phyloP scores from a whole-genome alignment of 30 jellyfish, hydroid and myxozoan genomes.

The Clytia hemisphaerica region DNA sequence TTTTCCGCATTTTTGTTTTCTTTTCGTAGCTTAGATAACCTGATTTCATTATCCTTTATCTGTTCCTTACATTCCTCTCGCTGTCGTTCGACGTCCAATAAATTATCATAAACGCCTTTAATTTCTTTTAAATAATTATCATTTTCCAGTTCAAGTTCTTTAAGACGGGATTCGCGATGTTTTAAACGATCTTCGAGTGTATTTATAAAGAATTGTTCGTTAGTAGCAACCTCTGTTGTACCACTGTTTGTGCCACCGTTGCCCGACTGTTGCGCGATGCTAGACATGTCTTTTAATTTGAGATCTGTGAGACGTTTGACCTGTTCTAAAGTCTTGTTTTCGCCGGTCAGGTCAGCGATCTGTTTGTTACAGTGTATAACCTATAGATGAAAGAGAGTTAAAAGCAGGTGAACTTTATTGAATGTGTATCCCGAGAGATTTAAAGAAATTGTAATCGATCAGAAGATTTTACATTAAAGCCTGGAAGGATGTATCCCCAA shows the following conservation, averaged over 20 bases:
- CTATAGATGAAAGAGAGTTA: background rate
- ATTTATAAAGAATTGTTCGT: conserved; percentile 30
- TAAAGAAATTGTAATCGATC: too few relatives aligned
- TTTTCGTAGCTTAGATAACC: conserved; percentile 26
- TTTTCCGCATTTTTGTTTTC: conserved; percentile 63
- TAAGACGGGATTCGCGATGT: conserved; percentile 57
- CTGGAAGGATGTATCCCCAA: too few relatives aligned
- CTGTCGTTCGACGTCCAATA: conserved; percentile 38
- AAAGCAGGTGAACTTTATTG: too few relatives aligned
- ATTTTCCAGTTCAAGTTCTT: conserved; percentile 61
- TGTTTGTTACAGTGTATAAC: conserved; percentile 43
- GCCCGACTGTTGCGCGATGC: conserved; percentile 38
- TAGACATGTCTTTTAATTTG: conserved; percentile 9
- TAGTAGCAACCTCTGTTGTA: conserved; percentile 44
- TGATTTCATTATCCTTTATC: conserved; percentile 42
- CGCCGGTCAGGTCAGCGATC: conserved; percentile 55
- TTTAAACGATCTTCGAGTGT: conserved; percentile 69
- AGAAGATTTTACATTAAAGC: too few relatives aligned
- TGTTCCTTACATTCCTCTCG: conserved; percentile 46
- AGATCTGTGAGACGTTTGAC: conserved; percentile 30
- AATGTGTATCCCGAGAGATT: too few relatives aligned
- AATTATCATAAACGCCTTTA: conserved; percentile 46
- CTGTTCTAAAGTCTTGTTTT: conserved; percentile 45
- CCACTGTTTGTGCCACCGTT: conserved; percentile 36
- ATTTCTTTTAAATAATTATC: conserved; percentile 60